Percentiles rank a stretch among this genome's conserved stretches.
Conservation (phyloP, 2,113 vertebrate genomes). For the Malurus melanocephalus region DNA sequence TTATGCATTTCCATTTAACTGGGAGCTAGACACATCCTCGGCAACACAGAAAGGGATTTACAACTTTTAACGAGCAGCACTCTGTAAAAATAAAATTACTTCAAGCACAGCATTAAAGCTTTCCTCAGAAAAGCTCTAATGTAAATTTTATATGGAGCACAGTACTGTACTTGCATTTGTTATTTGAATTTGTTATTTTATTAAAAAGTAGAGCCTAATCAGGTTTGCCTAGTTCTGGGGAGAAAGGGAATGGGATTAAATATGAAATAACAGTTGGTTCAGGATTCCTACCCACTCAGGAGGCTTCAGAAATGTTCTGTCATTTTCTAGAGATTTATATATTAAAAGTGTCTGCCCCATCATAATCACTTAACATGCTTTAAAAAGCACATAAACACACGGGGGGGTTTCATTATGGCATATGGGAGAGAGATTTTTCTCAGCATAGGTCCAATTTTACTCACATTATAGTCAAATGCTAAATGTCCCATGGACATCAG, state of each 20-base stretch:
- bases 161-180: background rate
- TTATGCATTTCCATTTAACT: slow-evolving; percentile 35
- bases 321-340: slow-evolving; percentile 35
- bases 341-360: slow-evolving; percentile 38
- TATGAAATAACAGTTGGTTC: slow-evolving; percentile 20
- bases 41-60: slow-evolving; percentile 31
- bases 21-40: background rate
- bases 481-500: slow-evolving; percentile 21
- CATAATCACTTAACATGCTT: slow-evolving; percentile 32
- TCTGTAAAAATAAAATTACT: slow-evolving; percentile 57
- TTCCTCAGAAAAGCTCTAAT: slow-evolving; percentile 46
- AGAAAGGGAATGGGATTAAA: slow-evolving; percentile 44
- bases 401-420: background rate
- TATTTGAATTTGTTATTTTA: slow-evolving; percentile 58
- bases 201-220: slow-evolving; percentile 42
- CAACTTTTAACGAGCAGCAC: slow-evolving; percentile 40
- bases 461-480: slow-evolving; percentile 21
- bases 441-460: slow-evolving; percentile 33
- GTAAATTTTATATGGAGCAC: slow-evolving; percentile 41
- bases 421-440: slow-evolving; percentile 26
- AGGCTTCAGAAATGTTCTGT: slow-evolving; percentile 26
- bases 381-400: slow-evolving; percentile 48
- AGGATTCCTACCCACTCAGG: slow-evolving; percentile 23
- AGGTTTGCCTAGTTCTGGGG: slow-evolving; percentile 4
- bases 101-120: slow-evolving; percentile 50